These are phyloP conservation scores for Elgaria multicarinata DNA, from an alignment of 2,113 vertebrate species.

Conservation along the genomic window DNA sequence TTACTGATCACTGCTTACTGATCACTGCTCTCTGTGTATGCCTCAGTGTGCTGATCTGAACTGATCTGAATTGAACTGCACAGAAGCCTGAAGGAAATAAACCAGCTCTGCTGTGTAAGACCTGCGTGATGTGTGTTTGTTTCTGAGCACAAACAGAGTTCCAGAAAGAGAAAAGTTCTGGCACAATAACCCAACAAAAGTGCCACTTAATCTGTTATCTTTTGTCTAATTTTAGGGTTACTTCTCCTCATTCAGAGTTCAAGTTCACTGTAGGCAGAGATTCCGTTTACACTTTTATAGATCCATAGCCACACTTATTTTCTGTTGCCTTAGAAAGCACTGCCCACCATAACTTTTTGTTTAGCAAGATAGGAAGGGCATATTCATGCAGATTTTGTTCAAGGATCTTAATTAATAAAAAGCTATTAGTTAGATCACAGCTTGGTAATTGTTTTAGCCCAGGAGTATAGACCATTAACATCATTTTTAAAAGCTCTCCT, in stretches of 20 bases:
- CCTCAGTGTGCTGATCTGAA: too few species aligned
- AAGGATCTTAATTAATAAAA: conserved; percentile 63
- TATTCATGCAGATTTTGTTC: conserved; percentile 35
- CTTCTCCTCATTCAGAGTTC: not conserved
- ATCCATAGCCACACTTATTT: not conserved
- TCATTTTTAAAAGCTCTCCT: conserved; percentile 57
- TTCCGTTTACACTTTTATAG: not conserved
- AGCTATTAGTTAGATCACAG: conserved; percentile 58
- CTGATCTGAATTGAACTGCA: too few species aligned
- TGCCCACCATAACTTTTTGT: conserved; percentile 8
- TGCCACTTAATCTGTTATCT: not conserved
- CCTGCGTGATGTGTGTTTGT: too few species aligned
- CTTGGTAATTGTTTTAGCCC: conserved; percentile 55
- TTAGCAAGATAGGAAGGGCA: conserved; percentile 9
- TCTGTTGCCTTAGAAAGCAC: not conserved
- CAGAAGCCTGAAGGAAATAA: too few species aligned
- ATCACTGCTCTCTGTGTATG: too few species aligned
- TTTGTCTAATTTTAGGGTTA: not conserved
- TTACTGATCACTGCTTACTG: too few species aligned
- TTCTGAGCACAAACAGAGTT: too few species aligned
- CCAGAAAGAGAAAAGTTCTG: too few species aligned
- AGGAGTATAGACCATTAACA: conserved; percentile 58
- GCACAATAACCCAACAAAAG: too few species aligned
- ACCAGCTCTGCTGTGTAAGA: too few species aligned
- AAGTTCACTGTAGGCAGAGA: not conserved